phyloP scores from a whole-genome alignment of 2,888 invertebrate species.

The Lumbricus terrestris region DNA sequence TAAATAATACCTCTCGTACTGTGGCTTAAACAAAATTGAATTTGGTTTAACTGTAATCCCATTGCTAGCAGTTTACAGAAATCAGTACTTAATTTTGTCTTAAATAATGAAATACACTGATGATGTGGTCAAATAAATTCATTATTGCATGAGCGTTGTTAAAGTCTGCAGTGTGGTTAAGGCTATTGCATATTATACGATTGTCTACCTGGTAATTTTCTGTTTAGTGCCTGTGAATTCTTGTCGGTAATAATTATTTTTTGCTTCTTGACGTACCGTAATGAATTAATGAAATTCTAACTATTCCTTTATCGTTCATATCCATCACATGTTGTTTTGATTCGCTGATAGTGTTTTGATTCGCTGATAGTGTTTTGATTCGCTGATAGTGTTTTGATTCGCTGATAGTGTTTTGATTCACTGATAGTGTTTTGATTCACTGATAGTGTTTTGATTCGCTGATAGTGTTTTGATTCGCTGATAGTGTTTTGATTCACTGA shows the following conservation, averaged over 20 bases:
- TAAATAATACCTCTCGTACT: not conserved
- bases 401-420: no score
- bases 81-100: not conserved
- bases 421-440: not conserved
- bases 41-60: not conserved
- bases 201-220: not conserved
- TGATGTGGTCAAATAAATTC: not conserved
- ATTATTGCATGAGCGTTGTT: not conserved
- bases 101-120: not conserved
- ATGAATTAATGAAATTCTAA: not conserved
- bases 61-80: not conserved
- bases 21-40: not conserved
- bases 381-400: not conserved
- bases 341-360: not conserved
- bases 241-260: not conserved
- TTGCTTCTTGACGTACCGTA: not conserved
- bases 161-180: not conserved
- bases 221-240: not conserved
- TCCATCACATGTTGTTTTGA: not conserved
- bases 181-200: not conserved
- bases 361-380: not conserved
- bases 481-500: no score
- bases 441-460: not conserved
- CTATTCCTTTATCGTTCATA: not conserved
- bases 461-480: no score